phyloP scores from a whole-genome alignment of 2,888 invertebrate genomes.

The Lepidochrysops patricia region DNA sequence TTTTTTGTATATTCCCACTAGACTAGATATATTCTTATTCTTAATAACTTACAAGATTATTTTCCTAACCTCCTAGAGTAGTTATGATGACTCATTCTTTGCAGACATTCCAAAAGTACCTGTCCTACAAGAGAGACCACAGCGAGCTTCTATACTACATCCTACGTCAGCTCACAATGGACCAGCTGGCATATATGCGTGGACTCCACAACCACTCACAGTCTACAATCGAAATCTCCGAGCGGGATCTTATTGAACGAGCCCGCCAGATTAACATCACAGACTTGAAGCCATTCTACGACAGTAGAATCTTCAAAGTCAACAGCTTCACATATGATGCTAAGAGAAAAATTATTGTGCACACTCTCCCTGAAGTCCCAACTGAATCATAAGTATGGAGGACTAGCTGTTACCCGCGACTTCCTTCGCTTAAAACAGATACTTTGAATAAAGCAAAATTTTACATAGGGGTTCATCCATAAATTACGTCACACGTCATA shows the following conservation, averaged over 20 bases:
- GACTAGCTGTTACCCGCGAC: too few relatives aligned
- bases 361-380: conserved; percentile 79
- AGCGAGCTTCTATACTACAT: conserved; percentile 96
- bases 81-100: too few relatives aligned
- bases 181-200: conserved; percentile 90
- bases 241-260: conserved; percentile 79
- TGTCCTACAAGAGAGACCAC: conserved; percentile 95
- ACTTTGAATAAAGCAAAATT: too few relatives aligned
- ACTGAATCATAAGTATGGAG: conserved; percentile 31
- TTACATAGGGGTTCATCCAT: too few relatives aligned
- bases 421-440: too few relatives aligned
- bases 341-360: conserved; percentile 88
- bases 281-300: conserved; percentile 92
- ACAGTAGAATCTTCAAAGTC: conserved; percentile 89
- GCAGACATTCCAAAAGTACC: conserved; percentile 93
- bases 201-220: conserved; percentile 78
- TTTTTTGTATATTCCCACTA: too few relatives aligned
- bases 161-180: conserved; percentile 92
- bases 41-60: too few relatives aligned
- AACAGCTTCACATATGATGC: conserved; percentile 92
- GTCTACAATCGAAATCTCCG: conserved; percentile 85
- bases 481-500: too few relatives aligned
- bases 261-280: conserved; percentile 93
- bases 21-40: too few relatives aligned
- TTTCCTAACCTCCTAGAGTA: too few relatives aligned